These are phyloP conservation scores for Drosophila koepferae DNA, from an alignment of 2,888 invertebrate species.

Conservation along the genomic window DNA sequence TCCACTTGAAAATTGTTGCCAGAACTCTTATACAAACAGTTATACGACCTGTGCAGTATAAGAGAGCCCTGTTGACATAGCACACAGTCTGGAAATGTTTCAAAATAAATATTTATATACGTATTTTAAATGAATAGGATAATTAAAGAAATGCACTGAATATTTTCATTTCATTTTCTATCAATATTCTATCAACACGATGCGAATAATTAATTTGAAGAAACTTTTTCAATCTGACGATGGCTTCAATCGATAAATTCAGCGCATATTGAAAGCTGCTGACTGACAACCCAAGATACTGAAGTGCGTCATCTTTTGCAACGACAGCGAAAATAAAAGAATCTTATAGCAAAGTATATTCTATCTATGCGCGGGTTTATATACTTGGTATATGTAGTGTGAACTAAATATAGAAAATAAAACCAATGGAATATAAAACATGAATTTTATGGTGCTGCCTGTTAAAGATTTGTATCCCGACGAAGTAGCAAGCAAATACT, in stretches of 20 bases:
- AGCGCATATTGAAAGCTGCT: slow-evolving; percentile 28
- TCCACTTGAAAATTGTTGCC: background rate
- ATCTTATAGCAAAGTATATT: background rate
- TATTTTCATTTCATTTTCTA: background rate
- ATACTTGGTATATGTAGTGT: background rate
- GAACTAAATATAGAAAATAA: background rate
- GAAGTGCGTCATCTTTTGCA: slow-evolving; percentile 22
- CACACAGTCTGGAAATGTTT: background rate
- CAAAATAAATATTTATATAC: background rate
- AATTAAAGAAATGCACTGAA: background rate
- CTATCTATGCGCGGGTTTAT: background rate
- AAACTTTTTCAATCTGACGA: slow-evolving; percentile 13
- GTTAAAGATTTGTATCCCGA: background rate
- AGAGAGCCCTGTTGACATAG: slow-evolving; percentile 6
- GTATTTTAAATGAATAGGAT: background rate
- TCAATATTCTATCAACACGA: background rate
- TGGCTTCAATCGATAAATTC: slow-evolving; percentile 29
- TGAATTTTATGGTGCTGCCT: background rate
- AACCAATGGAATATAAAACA: slow-evolving; percentile 1
- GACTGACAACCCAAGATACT: slow-evolving; percentile 18
- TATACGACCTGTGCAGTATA: slow-evolving; percentile 9
- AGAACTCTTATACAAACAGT: slow-evolving; percentile 26
- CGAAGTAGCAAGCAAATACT: background rate
- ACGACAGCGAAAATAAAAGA: slow-evolving; percentile 6
- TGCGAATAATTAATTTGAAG: slow-evolving; percentile 34